Percentiles rank a stretch among this genome's conserved stretches.
phyloP scores from a whole-genome alignment of 1,140 invertebrate species.

The Cataglyphis hispanica region DNA sequence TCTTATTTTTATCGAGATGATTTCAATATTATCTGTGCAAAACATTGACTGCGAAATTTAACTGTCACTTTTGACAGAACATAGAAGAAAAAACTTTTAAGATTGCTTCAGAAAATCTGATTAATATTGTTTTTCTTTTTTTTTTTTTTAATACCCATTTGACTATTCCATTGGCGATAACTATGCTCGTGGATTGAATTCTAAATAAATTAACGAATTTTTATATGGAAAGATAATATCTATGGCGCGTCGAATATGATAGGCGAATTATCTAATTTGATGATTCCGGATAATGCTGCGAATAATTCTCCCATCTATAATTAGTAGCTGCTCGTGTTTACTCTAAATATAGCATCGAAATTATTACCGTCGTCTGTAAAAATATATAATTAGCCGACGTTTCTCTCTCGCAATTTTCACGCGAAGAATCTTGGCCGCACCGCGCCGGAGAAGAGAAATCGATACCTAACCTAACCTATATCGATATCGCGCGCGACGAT shows the following conservation, averaged over 20 bases:
- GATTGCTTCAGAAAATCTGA: neutral
- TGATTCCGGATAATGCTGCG: conserved; percentile 15
- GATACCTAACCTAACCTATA: too few species aligned
- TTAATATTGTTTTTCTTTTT: too few species aligned
- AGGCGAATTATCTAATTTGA: conserved; percentile 31
- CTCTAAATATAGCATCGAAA: conserved; percentile 36
- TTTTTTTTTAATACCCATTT: too few species aligned
- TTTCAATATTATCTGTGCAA: too few species aligned
- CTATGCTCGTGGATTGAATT: neutral
- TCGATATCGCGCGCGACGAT: neutral
- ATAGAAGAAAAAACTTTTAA: neutral
- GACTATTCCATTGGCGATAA: too few species aligned
- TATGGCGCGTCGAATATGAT: conserved; percentile 31
- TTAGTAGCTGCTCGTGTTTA: conserved; percentile 39
- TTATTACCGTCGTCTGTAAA: conserved; percentile 25
- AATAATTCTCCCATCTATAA: conserved; percentile 44
- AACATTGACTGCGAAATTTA: neutral
- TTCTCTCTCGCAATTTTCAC: neutral
- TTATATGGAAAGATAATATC: conserved; percentile 32
- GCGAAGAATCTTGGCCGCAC: neutral
- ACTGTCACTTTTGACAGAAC: neutral
- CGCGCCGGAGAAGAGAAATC: too few species aligned
- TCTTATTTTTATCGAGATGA: too few species aligned
- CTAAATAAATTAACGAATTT: conserved; percentile 26
- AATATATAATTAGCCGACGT: conserved; percentile 1